phyloP scores from a whole-genome alignment of 2,888 invertebrate species.

The Hymenopus coronatus region DNA sequence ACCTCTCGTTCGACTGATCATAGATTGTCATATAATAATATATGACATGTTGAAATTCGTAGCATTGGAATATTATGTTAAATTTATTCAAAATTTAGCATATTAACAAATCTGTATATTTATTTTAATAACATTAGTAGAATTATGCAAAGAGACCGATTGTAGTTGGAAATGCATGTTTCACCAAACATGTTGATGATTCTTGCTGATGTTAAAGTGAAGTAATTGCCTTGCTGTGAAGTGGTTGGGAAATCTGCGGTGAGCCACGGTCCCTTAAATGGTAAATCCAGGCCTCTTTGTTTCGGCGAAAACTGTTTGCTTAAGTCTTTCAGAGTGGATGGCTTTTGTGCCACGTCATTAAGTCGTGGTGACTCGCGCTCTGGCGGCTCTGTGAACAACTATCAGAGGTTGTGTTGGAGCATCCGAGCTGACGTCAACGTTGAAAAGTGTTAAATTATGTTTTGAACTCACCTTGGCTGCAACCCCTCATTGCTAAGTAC shows the following conservation, averaged over 20 bases:
- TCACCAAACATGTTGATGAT: too few relatives aligned
- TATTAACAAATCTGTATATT: too few relatives aligned
- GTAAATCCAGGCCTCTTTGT: neutral
- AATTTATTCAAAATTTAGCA: too few relatives aligned
- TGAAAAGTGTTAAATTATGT: neutral
- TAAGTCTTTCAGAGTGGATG: neutral
- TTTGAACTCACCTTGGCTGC: neutral
- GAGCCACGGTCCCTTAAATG: neutral
- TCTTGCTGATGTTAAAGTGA: neutral
- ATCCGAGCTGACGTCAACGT: neutral
- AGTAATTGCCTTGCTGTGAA: neutral
- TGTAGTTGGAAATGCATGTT: too few relatives aligned
- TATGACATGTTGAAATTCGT: too few relatives aligned
- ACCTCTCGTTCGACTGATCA: too few relatives aligned
- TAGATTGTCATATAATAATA: too few relatives aligned
- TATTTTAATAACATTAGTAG: too few relatives aligned
- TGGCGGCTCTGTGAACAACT: neutral
- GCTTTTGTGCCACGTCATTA: neutral
- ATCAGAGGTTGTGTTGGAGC: neutral
- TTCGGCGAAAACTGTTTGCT: neutral
- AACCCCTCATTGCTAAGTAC: too few relatives aligned
- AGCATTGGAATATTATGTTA: too few relatives aligned
- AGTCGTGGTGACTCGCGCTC: neutral
- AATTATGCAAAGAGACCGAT: too few relatives aligned
- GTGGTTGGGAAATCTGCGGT: neutral